Base-by-base conservation (phyloP, 2,797 vertebrate genomes). In the Phataginus tricuspis region DNA sequence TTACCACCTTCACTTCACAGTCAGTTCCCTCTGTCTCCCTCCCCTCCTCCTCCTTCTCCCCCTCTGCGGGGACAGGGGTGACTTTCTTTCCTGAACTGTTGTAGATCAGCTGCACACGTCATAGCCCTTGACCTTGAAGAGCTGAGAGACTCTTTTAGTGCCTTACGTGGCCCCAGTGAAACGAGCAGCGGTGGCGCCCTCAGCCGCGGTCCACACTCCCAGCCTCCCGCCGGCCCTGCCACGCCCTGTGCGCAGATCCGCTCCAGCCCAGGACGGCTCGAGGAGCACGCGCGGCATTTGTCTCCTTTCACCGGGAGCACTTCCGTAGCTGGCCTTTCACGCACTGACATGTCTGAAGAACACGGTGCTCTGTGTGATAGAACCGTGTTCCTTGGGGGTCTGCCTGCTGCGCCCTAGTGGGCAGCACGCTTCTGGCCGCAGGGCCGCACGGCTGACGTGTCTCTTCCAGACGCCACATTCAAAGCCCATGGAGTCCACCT, bases 401-500 rank as follows among this genome's bases (percentile, higher is more conserved):
- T 57, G 34, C 12, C 53, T 19, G 39, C 3, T 2, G 31, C 14
- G 13, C n/a, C 71, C 45, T 42, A 1, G 0, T 9, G 80, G 0
- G 10, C 7, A 15, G 68, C 6, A 0, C 5, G 0, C 42, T 49
- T 37, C 85, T 45, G 7, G n/a, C 89, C 4, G 19, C 64, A 14
- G 3, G 0, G 0, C 25, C 39, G 4, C 42, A 7, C 0, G 0
- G 31, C 21, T 0, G 23, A 25, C 5, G 13, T 7, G 6, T 51
- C 39, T 21, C 15, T 66, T 25, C 6, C n/a, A 2, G 27, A 2
- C 21, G 15, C 88, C 51, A 11, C 19, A 0, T 9, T 29, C 9
- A 14, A 37, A 25, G 19, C 55, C 14, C 27, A 3, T 1, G 5
- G 8, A 14, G 19, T 3, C 53, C 61, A 1, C 45, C 6, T 0